Conservation (phyloP, 1,140 invertebrate species). For the Chrysomallon squamiferum region DNA sequence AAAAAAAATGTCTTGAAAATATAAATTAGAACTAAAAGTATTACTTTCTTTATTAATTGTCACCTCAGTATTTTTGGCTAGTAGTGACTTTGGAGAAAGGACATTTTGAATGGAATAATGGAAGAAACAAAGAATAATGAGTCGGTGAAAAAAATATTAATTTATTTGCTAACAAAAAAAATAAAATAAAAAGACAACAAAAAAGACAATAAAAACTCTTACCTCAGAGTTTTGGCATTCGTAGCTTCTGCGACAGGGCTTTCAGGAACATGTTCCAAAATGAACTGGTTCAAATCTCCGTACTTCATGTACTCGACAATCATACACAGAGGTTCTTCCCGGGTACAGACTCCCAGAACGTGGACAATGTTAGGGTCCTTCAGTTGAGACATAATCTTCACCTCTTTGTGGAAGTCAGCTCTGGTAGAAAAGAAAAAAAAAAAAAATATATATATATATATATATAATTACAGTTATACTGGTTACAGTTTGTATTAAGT, state of each 20-base stretch:
- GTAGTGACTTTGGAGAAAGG: too few species aligned
- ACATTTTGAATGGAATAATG: too few species aligned
- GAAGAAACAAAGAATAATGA: too few species aligned
- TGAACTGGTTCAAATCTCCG: constrained; percentile 88
- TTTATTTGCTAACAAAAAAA: too few species aligned
- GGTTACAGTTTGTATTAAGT: not conserved
- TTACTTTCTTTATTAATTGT: too few species aligned
- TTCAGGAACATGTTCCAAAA: constrained; percentile 75
- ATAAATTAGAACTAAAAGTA: too few species aligned
- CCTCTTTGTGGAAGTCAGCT: constrained; percentile 87
- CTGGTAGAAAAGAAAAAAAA: constrained; percentile 68
- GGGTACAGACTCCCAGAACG: constrained; percentile 84
- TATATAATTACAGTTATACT: too few species aligned
- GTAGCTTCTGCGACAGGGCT: constrained; percentile 49
- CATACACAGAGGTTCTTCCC: constrained; percentile 83
- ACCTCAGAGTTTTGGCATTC: constrained; percentile 61
- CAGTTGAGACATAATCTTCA: constrained; percentile 83
- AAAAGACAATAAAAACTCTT: too few species aligned
- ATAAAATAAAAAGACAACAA: too few species aligned
- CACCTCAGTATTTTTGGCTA: too few species aligned
- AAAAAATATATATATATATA: not conserved
- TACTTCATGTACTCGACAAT: constrained; percentile 90
- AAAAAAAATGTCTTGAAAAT: too few species aligned
- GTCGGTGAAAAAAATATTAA: too few species aligned
- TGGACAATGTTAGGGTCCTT: constrained; percentile 86